A percentile compares a stretch with the other conserved stretches of the same genome.
Conservation (phyloP, 2,888 invertebrate species). For the Bombylius discolor region DNA sequence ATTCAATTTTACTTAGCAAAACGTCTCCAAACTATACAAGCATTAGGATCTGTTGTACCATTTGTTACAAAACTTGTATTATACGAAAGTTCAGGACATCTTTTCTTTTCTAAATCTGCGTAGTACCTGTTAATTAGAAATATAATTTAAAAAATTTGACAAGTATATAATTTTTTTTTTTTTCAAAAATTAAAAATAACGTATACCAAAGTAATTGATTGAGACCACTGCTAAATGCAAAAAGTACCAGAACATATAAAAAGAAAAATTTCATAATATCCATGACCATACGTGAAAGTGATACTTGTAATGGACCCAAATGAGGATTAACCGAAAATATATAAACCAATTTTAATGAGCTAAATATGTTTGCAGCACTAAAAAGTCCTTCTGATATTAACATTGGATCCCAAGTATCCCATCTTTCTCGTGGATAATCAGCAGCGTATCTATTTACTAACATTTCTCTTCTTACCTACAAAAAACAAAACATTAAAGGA, state of each 20-base stretch:
- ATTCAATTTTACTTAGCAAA: conserved; percentile 61
- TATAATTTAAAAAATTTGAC: no score
- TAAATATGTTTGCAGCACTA: conserved; percentile 97
- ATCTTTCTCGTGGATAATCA: conserved; percentile 69
- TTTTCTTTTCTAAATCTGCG: conserved; percentile 76
- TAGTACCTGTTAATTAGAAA: conserved; percentile 53
- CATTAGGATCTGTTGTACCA: conserved; percentile 46
- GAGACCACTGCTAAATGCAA: conserved; percentile 86
- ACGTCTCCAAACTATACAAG: conserved; percentile 74
- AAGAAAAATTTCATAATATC: conserved; percentile 96
- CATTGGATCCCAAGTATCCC: conserved; percentile 99
- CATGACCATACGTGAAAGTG: conserved; percentile 84
- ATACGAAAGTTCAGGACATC: conserved; percentile 48
- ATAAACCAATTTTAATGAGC: conserved; percentile 89
- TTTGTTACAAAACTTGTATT: conserved; percentile 35
- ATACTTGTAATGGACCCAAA: conserved; percentile 91
- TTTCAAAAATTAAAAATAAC: neutral
- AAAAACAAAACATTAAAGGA: neutral
- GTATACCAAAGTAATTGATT: conserved; percentile 34
- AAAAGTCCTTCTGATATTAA: conserved; percentile 91
- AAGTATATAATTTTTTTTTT: neutral
- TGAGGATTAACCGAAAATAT: conserved; percentile 97
- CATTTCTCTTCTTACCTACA: conserved; percentile 62
- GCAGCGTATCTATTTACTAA: conserved; percentile 43
- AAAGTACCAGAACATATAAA: conserved; percentile 79